Conservation (phyloP, 2,888 invertebrate species). For the Acronicta alni region DNA sequence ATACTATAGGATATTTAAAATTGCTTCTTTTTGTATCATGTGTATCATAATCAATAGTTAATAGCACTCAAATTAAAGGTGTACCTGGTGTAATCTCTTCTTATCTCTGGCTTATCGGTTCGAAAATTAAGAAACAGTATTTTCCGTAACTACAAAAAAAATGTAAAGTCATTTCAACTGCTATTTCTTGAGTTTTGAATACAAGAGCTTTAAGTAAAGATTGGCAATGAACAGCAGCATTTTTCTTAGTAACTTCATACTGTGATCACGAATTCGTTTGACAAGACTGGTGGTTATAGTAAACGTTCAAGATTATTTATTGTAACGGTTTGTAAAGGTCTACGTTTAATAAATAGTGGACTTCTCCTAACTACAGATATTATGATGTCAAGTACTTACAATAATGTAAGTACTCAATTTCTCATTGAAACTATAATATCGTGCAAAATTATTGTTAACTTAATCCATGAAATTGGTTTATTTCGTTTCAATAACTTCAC, state of each 20-base stretch:
- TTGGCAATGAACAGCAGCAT: not conserved
- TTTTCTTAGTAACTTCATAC: conserved; percentile 1
- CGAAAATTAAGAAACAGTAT: no score
- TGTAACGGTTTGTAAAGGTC: not conserved
- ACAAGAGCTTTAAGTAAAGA: not conserved
- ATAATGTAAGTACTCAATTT: not conserved
- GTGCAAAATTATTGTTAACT: not conserved
- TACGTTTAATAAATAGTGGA: not conserved
- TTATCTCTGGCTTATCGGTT: no score
- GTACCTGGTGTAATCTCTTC: no score
- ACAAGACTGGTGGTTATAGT: not conserved
- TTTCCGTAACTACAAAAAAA: no score
- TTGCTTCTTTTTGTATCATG: no score
- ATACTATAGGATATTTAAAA: no score
- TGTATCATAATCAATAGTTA: no score
- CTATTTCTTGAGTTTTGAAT: no score
- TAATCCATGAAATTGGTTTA: conserved; percentile 33
- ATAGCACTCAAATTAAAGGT: no score
- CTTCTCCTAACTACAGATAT: not conserved
- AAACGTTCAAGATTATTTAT: conserved; percentile 1
- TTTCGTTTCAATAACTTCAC: conserved; percentile 3
- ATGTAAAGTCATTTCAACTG: no score
- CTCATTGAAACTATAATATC: not conserved
- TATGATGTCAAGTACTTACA: not conserved
- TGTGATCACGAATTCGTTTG: not conserved